Evolutionary conservation across 2,113 vertebrate species (phyloP).

Genomic region (Rhynchopsitta pachyrhyncha): DNA sequence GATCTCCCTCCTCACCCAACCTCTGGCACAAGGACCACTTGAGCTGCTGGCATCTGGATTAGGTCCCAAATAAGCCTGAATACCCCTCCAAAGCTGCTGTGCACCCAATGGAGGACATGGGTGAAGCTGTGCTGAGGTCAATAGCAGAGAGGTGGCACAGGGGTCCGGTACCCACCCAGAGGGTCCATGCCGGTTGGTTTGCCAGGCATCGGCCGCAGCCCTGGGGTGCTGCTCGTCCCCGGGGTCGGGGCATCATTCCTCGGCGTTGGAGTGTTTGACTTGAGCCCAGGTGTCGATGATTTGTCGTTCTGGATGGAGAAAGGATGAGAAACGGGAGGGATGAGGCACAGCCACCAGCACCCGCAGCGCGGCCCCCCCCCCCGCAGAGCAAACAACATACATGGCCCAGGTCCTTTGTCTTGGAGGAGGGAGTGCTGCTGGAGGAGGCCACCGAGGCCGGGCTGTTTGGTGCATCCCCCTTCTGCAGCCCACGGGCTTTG

Average conservation of each 20-base stretch:
- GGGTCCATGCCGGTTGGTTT: slow-evolving; percentile 92
- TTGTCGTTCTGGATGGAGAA: slow-evolving; percentile 88
- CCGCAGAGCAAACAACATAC: slow-evolving; percentile 52
- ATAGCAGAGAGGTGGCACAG: rapidly evolving
- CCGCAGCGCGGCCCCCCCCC: not conserved
- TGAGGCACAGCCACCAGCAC: rapidly evolving
- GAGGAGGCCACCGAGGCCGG: slow-evolving; percentile 95
- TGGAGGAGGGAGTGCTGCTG: slow-evolving; percentile 95
- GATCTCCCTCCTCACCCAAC: not conserved
- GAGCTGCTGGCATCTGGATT: not conserved
- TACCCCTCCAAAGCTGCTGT: not conserved
- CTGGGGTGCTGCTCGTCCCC: slow-evolving; percentile 93
- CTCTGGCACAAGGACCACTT: rapidly evolving
- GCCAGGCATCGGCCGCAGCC: slow-evolving; percentile 89
- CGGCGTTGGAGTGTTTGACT: slow-evolving; percentile 94
- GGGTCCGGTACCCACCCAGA: slow-evolving; percentile 51
- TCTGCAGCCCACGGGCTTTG: slow-evolving; percentile 88
- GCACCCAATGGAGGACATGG: rapidly evolving
- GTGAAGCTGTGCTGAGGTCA: not conserved
- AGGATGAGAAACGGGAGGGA: not conserved
- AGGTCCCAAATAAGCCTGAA: rapidly evolving
- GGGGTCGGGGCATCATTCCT: slow-evolving; percentile 92
- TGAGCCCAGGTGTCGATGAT: slow-evolving; percentile 93
- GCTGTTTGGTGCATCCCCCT: slow-evolving; percentile 89
- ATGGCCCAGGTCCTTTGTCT: slow-evolving; percentile 93